These are phyloP conservation scores for Arctocebus calabarensis DNA, from an alignment of 2,797 vertebrate genomes.

Conservation along the genomic window DNA sequence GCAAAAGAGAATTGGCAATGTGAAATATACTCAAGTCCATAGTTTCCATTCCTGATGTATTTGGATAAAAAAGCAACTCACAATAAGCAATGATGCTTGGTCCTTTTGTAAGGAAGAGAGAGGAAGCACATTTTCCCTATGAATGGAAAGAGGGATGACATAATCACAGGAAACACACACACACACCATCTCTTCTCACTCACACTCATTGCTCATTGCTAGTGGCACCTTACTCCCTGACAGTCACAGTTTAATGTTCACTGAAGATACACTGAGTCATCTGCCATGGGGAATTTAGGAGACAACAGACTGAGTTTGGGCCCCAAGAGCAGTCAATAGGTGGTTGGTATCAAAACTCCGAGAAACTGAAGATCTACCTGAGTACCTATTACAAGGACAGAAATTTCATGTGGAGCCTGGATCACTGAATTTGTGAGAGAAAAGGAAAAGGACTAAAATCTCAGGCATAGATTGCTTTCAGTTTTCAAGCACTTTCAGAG, in stretches of 20 bases:
- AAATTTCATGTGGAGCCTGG: background rate
- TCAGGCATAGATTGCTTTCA: background rate
- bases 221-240: background rate
- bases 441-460: background rate
- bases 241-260: background rate
- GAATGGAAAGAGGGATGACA: background rate
- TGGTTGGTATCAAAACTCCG: background rate
- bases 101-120: background rate
- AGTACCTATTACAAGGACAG: background rate
- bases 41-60: background rate
- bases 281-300: background rate
- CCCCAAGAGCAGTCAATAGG: background rate
- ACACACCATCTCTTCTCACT: background rate
- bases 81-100: background rate
- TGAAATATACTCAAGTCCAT: background rate
- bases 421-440: background rate
- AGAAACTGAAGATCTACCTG: conserved; percentile 17
- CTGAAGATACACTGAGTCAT: background rate
- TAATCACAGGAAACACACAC: background rate
- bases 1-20: background rate
- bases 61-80: conserved; percentile 11
- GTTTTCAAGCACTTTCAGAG: conserved; percentile 28
- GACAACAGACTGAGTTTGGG: background rate
- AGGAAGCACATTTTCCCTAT: background rate
- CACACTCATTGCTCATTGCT: background rate